A percentile compares a stretch with the other conserved stretches of the same genome.
phyloP scores from a whole-genome alignment of 2,113 vertebrate genomes.

The Henicopernis longicauda region DNA sequence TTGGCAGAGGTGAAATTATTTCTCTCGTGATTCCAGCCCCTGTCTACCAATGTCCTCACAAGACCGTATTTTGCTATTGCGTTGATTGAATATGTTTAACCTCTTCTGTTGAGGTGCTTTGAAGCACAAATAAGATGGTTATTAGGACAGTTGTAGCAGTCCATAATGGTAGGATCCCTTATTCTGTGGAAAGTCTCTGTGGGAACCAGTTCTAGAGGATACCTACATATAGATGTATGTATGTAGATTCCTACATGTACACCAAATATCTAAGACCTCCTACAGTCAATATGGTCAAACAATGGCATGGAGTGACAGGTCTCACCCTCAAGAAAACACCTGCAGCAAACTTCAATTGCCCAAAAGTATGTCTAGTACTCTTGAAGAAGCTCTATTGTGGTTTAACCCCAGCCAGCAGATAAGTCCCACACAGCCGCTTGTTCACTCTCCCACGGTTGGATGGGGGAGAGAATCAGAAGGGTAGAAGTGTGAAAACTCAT shows the following conservation, averaged over 20 bases:
- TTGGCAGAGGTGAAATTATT: background rate
- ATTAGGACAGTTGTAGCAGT: background rate
- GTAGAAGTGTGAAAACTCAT: background rate
- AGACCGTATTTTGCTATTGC: background rate
- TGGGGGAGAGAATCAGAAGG: fast-evolving
- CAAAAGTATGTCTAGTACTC: background rate
- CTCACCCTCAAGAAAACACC: background rate
- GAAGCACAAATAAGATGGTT: background rate
- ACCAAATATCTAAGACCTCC: background rate
- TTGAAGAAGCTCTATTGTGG: background rate
- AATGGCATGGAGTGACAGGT: background rate
- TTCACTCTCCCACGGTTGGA: background rate
- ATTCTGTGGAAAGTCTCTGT: background rate
- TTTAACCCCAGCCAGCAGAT: background rate
- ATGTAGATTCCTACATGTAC: fast-evolving
- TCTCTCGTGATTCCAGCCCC: background rate
- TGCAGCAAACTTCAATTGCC: background rate
- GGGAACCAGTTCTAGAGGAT: background rate
- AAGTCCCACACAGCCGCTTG: fast-evolving
- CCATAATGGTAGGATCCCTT: background rate
- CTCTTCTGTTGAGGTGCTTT: background rate
- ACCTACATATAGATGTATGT: no score
- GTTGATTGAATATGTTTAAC: background rate
- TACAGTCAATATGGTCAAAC: background rate
- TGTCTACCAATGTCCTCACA: background rate